phyloP scores from a whole-genome alignment of 2,888 invertebrate species.

The Pristionchus exspectatus region DNA sequence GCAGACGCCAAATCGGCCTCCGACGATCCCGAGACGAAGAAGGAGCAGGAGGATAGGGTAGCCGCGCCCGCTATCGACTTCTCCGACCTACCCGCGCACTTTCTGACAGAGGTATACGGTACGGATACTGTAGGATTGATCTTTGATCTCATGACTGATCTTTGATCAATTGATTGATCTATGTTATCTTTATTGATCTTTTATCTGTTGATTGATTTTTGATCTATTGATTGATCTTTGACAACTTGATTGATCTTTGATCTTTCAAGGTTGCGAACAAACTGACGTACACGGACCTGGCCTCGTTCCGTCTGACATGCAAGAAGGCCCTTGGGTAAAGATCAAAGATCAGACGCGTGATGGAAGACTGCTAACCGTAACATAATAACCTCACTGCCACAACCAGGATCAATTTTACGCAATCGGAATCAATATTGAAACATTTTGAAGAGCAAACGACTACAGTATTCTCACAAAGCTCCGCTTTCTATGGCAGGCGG shows the following conservation, averaged over 20 bases:
- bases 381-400: too few relatives aligned
- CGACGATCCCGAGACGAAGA: background rate
- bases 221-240: background rate
- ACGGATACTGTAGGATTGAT: background rate
- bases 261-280: background rate
- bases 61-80: background rate
- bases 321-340: conserved; percentile 13
- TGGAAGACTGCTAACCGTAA: too few relatives aligned
- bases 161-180: background rate
- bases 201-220: background rate
- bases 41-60: background rate
- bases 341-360: background rate
- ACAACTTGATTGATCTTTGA: background rate
- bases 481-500: too few relatives aligned
- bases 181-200: background rate
- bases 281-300: background rate
- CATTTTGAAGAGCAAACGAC: too few relatives aligned
- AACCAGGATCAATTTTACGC: too few relatives aligned
- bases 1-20: background rate
- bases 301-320: background rate
- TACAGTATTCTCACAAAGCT: too few relatives aligned
- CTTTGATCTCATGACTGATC: background rate
- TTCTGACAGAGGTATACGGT: background rate
- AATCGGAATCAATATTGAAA: too few relatives aligned
- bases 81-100: background rate